Percentiles rank a stretch among this genome's conserved stretches.
phyloP scores from a whole-genome alignment of 1,140 invertebrate genomes.

The Neodiprion pinetum region DNA sequence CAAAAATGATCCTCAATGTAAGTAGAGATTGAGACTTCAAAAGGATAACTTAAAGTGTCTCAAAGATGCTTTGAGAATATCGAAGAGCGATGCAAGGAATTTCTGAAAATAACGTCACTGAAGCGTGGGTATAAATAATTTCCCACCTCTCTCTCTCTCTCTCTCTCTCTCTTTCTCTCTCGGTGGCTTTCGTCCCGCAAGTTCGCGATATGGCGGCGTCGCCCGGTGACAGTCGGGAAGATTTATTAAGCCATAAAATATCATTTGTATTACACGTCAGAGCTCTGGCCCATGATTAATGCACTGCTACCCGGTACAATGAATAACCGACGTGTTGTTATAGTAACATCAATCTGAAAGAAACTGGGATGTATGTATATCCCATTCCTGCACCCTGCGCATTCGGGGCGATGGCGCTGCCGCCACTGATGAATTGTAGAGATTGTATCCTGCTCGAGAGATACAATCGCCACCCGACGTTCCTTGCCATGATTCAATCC shows the following conservation, averaged over 20 bases:
- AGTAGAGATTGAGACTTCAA: too few species aligned
- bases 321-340: conserved; percentile 55
- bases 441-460: conserved; percentile 44
- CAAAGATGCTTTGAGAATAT: too few species aligned
- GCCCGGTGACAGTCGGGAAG: conserved; percentile 51
- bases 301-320: conserved; percentile 49
- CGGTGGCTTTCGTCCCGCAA: too few species aligned
- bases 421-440: conserved; percentile 53
- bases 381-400: conserved; percentile 12
- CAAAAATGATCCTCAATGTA: too few species aligned
- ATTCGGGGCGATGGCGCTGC: conserved; percentile 19
- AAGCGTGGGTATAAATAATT: too few species aligned
- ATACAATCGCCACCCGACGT: conserved; percentile 41
- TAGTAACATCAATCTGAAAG: conserved; percentile 55
- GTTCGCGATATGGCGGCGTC: background rate
- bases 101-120: too few species aligned
- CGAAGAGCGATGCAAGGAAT: too few species aligned
- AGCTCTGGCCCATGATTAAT: conserved; percentile 55
- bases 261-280: conserved; percentile 61
- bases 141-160: too few species aligned
- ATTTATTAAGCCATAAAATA: conserved; percentile 62
- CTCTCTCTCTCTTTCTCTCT: too few species aligned
- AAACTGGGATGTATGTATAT: conserved; percentile 11
- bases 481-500: conserved; percentile 51
- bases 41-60: too few species aligned